phyloP scores from a whole-genome alignment of 1,140 invertebrate genomes.

The Drosophila azteca region DNA sequence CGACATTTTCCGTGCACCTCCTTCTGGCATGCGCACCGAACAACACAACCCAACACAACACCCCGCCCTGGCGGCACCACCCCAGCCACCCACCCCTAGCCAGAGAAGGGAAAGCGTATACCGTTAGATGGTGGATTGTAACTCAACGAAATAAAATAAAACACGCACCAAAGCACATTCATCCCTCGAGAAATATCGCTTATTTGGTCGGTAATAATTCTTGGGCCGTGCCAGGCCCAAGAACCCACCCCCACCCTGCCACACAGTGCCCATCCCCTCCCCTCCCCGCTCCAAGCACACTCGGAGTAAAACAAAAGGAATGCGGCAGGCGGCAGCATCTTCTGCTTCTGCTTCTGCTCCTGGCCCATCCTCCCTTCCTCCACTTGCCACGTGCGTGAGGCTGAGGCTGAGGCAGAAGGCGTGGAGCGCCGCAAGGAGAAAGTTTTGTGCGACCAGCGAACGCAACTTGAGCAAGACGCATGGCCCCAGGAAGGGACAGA shows the following conservation, averaged over 20 bases:
- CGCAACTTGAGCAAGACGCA: constrained; percentile 68
- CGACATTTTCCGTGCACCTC: constrained; percentile 78
- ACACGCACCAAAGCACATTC: constrained; percentile 84
- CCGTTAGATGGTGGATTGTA: constrained; percentile 77
- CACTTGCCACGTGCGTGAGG: constrained; percentile 71
- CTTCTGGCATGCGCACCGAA: constrained; percentile 70
- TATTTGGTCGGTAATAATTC: constrained; percentile 84
- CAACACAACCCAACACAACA: constrained; percentile 22
- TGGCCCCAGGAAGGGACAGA: constrained; percentile 37
- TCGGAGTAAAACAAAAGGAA: constrained; percentile 60
- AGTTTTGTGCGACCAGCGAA: constrained; percentile 62
- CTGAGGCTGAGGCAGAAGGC: constrained; percentile 43
- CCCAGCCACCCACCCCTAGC: constrained; percentile 2
- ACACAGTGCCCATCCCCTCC: neutral
- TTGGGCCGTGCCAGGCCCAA: constrained; percentile 61
- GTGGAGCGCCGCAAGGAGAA: constrained; percentile 76
- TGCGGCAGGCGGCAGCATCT: constrained; percentile 64
- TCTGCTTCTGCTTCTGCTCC: constrained; percentile 16
- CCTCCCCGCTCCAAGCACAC: neutral
- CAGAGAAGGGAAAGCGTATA: constrained; percentile 47
- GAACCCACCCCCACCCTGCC: constrained; percentile 32
- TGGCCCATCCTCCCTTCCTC: constrained; percentile 32
- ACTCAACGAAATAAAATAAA: constrained; percentile 84
- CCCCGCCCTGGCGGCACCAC: neutral
- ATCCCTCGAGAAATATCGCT: constrained; percentile 84